These are phyloP conservation scores for Pyrgilauda ruficollis DNA, from an alignment of 2,113 vertebrate species.

Conservation along the genomic window DNA sequence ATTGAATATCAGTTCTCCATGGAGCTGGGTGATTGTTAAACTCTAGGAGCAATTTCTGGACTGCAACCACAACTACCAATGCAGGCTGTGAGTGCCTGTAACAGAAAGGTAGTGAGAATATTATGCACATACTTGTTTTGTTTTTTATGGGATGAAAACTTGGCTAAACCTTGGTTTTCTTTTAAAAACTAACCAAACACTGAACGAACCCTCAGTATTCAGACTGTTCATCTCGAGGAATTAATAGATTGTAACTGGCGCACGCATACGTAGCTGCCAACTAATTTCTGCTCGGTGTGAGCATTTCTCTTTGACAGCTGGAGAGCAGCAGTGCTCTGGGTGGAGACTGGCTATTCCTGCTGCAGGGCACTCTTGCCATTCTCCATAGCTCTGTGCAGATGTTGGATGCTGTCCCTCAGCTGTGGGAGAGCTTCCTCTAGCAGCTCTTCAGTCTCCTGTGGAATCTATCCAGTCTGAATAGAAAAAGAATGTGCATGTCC, in stretches of 20 bases:
- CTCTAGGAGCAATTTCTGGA: background rate
- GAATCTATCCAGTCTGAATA: background rate
- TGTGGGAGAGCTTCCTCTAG: background rate
- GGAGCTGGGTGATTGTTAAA: background rate
- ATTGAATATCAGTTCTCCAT: background rate
- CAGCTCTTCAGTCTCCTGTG: background rate
- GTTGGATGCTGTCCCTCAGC: background rate
- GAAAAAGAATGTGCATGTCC: background rate
- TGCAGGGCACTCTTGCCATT: background rate
- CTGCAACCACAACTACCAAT: background rate
- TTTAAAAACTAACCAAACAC: background rate
- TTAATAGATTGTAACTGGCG: background rate
- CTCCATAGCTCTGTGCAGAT: background rate
- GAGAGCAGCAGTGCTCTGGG: background rate
- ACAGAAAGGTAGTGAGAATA: background rate
- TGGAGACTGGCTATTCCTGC: background rate
- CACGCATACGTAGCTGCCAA: background rate
- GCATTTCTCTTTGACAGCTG: background rate
- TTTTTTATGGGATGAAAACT: background rate
- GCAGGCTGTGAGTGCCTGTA: background rate
- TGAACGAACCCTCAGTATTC: accelerated
- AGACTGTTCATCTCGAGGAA: background rate
- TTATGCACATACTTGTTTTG: background rate
- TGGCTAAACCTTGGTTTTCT: background rate
- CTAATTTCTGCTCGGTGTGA: background rate